These are phyloP conservation scores for Lasaia peninsularis DNA, from an alignment of 1,140 invertebrate genomes.

Conservation along the genomic window DNA sequence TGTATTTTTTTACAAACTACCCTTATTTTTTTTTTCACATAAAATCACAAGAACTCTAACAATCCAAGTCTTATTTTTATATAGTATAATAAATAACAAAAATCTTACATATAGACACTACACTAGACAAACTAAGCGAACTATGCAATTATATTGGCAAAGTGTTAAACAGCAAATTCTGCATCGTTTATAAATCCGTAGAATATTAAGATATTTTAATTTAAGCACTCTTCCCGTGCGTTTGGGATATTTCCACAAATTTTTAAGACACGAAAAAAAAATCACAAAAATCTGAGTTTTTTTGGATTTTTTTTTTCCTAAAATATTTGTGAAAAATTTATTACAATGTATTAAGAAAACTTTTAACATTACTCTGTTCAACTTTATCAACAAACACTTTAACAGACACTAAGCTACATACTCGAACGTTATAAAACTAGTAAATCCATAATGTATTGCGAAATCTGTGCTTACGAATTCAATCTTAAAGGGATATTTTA, in stretches of 20 bases:
- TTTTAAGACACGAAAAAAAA: too few relatives aligned
- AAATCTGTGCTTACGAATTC: conserved; percentile 33
- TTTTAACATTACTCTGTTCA: conserved; percentile 20
- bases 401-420: conserved; percentile 50
- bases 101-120: conserved; percentile 52
- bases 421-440: conserved; percentile 65
- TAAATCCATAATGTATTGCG: conserved; percentile 55
- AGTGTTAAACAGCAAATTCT: conserved; percentile 30
- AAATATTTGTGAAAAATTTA: conserved; percentile 16
- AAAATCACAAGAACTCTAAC: conserved; percentile 51
- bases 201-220: conserved; percentile 18
- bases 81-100: conserved; percentile 74
- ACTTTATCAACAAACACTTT: conserved; percentile 21
- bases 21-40: conserved; percentile 25
- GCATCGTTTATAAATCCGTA: conserved; percentile 42
- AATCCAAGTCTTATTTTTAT: conserved; percentile 58
- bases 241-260: too few relatives aligned
- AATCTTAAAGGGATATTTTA: conserved; percentile 1
- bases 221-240: too few relatives aligned
- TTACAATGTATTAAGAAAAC: conserved; percentile 14
- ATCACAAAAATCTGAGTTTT: too few relatives aligned
- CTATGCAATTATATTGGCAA: conserved; percentile 50
- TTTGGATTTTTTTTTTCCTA: too few relatives aligned
- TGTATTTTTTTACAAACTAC: conserved; percentile 18
- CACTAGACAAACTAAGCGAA: conserved; percentile 65